phyloP scores from a whole-genome alignment of 2,888 invertebrate genomes.

The Volucella inanis region DNA sequence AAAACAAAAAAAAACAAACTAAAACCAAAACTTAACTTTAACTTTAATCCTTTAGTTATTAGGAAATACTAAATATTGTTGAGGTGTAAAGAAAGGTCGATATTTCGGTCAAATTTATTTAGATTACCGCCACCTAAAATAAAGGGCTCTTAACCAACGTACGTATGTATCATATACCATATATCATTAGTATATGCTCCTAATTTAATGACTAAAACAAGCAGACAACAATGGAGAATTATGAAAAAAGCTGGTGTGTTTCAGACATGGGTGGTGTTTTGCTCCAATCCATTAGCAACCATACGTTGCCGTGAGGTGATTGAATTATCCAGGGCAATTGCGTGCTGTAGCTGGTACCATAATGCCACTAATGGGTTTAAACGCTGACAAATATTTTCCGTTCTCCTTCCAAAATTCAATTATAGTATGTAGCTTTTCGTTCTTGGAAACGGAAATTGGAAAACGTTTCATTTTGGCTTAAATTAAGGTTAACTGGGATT shows the following conservation, averaged over 20 bases:
- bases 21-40: constrained; percentile 41
- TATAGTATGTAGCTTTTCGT: not conserved
- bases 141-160: not conserved
- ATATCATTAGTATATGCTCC: too few species aligned
- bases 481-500: not conserved
- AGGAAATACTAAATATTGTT: constrained; percentile 8
- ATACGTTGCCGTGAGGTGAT: constrained; percentile 45
- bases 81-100: too few species aligned
- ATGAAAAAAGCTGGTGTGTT: constrained; percentile 4
- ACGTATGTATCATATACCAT: too few species aligned
- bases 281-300: constrained; percentile 47
- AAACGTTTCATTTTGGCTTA: constrained; percentile 8
- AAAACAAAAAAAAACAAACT: constrained; percentile 38
- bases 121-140: constrained; percentile 16
- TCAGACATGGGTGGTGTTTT: constrained; percentile 18
- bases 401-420: constrained; percentile 27
- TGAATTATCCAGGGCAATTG: constrained; percentile 55
- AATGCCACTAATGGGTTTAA: constrained; percentile 31
- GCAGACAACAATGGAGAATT: constrained; percentile 25
- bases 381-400: not conserved
- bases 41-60: constrained; percentile 31
- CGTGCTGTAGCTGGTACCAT: constrained; percentile 31
- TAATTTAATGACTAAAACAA: constrained; percentile 32
- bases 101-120: not conserved
- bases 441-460: constrained; percentile 20